Base-by-base conservation (phyloP, 2,888 invertebrate genomes). In the Meloe dianella region DNA sequence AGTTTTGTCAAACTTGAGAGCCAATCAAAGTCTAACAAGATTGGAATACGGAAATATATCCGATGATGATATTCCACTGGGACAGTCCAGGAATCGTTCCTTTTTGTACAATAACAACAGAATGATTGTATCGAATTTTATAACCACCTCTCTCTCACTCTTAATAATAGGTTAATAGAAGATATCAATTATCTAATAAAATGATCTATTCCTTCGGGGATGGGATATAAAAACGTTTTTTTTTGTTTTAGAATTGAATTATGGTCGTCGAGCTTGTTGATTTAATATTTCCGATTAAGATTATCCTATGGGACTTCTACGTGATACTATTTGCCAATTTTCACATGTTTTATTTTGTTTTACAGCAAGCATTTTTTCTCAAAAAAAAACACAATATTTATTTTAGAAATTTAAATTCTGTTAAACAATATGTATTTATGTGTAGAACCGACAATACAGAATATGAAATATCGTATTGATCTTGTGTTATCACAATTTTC, bases 401-500 rank as follows among this genome's bases (percentile, higher is more conserved):
- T 51, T 51, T 41, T 41, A n/a, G 17, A n/a, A 41, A 41, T 41
- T 7, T 17, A 41, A 41, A 41, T 41, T 41, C 17, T 7, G 17
- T 8, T 35, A 35, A 35, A 35, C 35, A 14, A 10, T 54, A 24
- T 54, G 24, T 24, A 54, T 54, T 54, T 54, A 54, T 54, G 54
- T 14, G 6, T 1, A 24, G 20, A 54, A 54, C 24, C 6, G 24
- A 24, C 54, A 54, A 24, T 24, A 24, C 14, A 24, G 54, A 54
- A 54, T 54, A 54, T 24, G 24, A 54, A 54, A 54, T 54, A 54
- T 47, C 47, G 20, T 8, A 47, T 54, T 54, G 54, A 24, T 54
- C 3, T 14, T 12, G 14, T 12, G 14, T 2, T 54, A 54, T 54
- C 54, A 6, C 54, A 14, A 0, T 12, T 24, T 22, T 14, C 12